These are phyloP conservation scores for Eupithecia insigniata DNA, from an alignment of 2,888 invertebrate species.

Conservation along the genomic window DNA sequence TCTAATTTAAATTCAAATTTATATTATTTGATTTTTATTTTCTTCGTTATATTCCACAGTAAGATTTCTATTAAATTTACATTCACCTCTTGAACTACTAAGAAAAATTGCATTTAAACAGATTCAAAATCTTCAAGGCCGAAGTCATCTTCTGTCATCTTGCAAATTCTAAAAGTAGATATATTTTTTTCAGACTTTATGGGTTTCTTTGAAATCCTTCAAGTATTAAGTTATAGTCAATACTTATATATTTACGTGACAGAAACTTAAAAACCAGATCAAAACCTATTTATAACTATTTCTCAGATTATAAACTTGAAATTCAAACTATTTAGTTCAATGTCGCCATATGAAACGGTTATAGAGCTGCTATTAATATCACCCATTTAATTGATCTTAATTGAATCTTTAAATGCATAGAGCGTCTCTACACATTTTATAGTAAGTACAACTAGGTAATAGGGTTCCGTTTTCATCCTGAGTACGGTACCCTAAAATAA, in stretches of 20 bases:
- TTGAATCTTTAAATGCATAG: constrained; percentile 30
- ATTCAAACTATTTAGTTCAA: constrained; percentile 30
- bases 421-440: neutral
- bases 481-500: too few species aligned
- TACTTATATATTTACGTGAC: neutral
- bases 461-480: too few species aligned
- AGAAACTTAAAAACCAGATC: neutral
- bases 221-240: neutral
- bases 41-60: too few species aligned
- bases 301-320: constrained; percentile 23
- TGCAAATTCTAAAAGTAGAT: neutral
- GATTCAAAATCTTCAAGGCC: too few species aligned
- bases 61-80: too few species aligned
- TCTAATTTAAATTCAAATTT: too few species aligned
- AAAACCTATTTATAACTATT: neutral
- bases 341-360: constrained; percentile 21
- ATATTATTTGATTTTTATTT: too few species aligned
- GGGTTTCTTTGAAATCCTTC: neutral
- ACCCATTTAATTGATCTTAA: constrained; percentile 30
- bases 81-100: too few species aligned
- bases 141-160: too few species aligned
- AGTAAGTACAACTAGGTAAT: too few species aligned
- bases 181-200: neutral
- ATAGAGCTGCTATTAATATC: constrained; percentile 29
- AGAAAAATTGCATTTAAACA: too few species aligned